phyloP scores from a whole-genome alignment of 2,113 vertebrate genomes.

The Prolemur simus region DNA sequence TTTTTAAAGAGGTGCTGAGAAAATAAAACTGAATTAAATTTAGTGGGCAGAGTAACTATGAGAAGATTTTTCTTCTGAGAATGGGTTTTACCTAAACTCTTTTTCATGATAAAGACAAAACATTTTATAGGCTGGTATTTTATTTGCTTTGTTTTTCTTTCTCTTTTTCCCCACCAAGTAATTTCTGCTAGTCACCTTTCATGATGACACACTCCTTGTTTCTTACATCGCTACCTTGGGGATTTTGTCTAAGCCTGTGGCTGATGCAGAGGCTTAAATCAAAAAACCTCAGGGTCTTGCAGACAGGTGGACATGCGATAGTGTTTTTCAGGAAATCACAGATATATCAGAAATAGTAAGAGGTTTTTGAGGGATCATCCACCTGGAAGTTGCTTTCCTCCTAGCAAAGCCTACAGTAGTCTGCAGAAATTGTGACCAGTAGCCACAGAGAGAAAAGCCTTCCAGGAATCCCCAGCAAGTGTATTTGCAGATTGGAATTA shows the following conservation, averaged over 20 bases:
- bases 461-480: too few species aligned
- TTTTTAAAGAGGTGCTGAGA: neutral
- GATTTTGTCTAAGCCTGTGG: neutral
- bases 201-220: neutral
- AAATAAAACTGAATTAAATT: slow-evolving; percentile 29
- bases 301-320: fast-evolving
- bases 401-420: neutral
- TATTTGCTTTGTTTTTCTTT: neutral
- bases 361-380: neutral
- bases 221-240: neutral
- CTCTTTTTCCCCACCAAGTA: neutral
- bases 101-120: neutral
- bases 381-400: neutral
- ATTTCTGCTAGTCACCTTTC: neutral
- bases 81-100: neutral
- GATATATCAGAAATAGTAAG: neutral
- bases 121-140: neutral
- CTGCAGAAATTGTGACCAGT: neutral
- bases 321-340: neutral
- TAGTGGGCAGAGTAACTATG: neutral
- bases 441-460: neutral
- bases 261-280: neutral
- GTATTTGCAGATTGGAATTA: neutral
- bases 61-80: neutral
- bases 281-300: neutral